phyloP scores from a whole-genome alignment of 2,113 vertebrate genomes.

The Thryonomys swinderianus region DNA sequence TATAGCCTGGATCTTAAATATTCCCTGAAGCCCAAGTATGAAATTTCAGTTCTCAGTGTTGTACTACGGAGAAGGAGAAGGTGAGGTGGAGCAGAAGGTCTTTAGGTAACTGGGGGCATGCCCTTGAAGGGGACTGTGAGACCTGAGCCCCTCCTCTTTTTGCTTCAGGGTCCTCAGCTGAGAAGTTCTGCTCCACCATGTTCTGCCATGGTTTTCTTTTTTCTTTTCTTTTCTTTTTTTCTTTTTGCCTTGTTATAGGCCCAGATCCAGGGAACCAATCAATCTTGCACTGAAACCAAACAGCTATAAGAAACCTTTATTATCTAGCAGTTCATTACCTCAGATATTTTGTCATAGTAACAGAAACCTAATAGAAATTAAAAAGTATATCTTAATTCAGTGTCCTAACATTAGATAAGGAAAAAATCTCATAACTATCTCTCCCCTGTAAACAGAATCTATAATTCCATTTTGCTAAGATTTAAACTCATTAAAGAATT shows the following conservation, averaged over 20 bases:
- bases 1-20: background rate
- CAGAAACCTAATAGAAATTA: background rate
- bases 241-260: background rate
- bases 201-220: too few species aligned
- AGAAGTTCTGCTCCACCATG: background rate
- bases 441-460: constrained; percentile 17
- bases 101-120: background rate
- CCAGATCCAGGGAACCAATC: background rate
- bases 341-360: background rate
- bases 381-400: background rate
- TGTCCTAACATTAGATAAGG: background rate
- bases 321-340: background rate
- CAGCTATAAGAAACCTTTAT: background rate
- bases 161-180: background rate
- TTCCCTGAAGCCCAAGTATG: background rate
- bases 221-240: too few species aligned
- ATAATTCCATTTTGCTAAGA: background rate
- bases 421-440: background rate
- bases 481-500: constrained; percentile 39
- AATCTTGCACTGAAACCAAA: background rate
- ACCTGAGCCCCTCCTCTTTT: background rate
- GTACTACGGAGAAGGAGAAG: background rate
- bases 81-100: background rate
- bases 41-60: background rate
- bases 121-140: background rate